Base-by-base conservation (phyloP, 2,888 invertebrate genomes). In the Hyposoter didymator region DNA sequence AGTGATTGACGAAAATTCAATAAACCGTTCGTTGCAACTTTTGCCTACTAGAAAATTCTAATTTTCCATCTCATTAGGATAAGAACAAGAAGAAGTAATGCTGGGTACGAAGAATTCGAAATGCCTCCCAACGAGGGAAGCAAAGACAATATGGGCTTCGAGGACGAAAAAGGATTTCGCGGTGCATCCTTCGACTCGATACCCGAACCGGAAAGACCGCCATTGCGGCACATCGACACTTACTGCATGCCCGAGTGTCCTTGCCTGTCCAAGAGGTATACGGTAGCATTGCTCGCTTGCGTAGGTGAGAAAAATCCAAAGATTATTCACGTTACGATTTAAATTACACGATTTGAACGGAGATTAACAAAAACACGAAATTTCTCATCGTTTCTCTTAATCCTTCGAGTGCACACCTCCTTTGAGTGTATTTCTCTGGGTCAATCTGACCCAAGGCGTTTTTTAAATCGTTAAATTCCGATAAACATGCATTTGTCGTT, bases 211-310 rank as follows among this genome's bases (percentile, higher is more conserved):
- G 97, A 98, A 91, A 95, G 97, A 88, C 98, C 98, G 72, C 97
- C 98, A 28, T 95, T 98, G 87, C 96, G 98, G 87, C 96, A 97
- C 92, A 97, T 98, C 94, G 98, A 98, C 94, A 97, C 97, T 94
- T 98, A 98, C 94, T 95, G 97, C 90, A 96, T 96, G 91, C 98
- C 98, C 45, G 98, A 98, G 94, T 97, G 97, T 91, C 98, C 98
- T 0, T 98, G 98, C 93, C 94, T 98, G 90, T 96, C 96, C 88
- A 98, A 98, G 92, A 96, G 98, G 88, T 98, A 97, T 94, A 98
- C 98, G 17, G 97, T 98, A 87, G 98, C 98, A 78, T 94, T 97
- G 86, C 95, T 98, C 92, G 97, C 98, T 22, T 98, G 98, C 93
- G 93, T 98, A 92, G 98, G 95, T 95, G 89, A 92, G 89, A 81